Conservation (phyloP, 2,888 invertebrate genomes). For the Aphodius sticticus region DNA sequence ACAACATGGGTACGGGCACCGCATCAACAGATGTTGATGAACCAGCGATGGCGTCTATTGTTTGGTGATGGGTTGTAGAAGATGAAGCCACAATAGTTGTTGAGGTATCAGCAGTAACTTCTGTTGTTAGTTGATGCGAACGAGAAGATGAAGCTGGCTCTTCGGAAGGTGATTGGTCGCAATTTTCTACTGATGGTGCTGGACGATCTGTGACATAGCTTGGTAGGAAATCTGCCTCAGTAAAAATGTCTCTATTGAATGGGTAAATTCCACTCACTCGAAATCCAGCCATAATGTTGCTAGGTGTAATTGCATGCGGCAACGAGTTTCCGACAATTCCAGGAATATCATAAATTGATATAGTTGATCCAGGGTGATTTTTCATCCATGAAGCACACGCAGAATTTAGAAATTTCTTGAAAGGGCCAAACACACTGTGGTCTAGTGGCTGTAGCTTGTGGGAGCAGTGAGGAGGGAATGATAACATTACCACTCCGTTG, state of each 20-base stretch:
- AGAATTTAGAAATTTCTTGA: too few relatives aligned
- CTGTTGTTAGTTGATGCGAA: constrained; percentile 14
- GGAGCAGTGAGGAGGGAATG: too few relatives aligned
- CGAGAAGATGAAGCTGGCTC: constrained; percentile 7
- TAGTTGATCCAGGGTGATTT: too few relatives aligned
- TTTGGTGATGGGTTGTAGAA: constrained; percentile 19
- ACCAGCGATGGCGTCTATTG: constrained; percentile 16
- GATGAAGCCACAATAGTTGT: constrained; percentile 8
- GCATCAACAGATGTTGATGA: constrained; percentile 16
- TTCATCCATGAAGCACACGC: too few relatives aligned
- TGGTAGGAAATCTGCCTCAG: constrained; percentile 37
- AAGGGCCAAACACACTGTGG: too few relatives aligned
- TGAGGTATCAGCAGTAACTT: constrained; percentile 7
- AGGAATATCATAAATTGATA: constrained; percentile 38
- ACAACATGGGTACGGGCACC: constrained; percentile 19
- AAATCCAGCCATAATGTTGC: constrained; percentile 30
- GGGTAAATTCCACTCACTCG: constrained; percentile 30
- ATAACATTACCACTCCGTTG: constrained; percentile 33
- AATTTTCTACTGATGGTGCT: constrained; percentile 16
- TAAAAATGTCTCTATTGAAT: constrained; percentile 40
- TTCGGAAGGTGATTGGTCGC: constrained; percentile 6
- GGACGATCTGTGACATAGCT: constrained; percentile 25
- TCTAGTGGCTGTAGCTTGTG: too few relatives aligned
- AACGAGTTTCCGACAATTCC: constrained; percentile 29
- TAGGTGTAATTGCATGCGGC: constrained; percentile 25